Base-by-base conservation (phyloP, 53 echinoderm and acorn worm genomes). In the Luidia sarsii region DNA sequence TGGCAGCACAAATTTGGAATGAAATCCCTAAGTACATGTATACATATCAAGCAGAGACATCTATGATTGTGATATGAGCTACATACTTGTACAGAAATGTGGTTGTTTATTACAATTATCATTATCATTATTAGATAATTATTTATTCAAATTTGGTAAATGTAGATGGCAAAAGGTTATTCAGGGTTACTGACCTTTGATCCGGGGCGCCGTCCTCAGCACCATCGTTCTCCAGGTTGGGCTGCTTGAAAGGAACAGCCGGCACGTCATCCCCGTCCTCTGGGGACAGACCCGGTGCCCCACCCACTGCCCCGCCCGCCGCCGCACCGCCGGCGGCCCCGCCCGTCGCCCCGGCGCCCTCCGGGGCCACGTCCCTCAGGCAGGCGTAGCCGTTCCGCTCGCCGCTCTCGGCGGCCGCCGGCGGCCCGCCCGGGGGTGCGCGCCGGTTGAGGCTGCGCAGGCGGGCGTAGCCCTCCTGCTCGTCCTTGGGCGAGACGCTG, bases 311-410 rank as follows among this genome's bases (percentile, higher is more conserved):
- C 38, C 50, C 28, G 2, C 67, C 86, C 23, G 50, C 68, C 50
- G 39, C 79, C 25, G 21, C 77, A 9, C 75, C 86, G 59, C 59
- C 75, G 2, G 73, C 48, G 5, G 73, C 37, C 3, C 48, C 69
- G 27, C 39, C 43, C 50, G 7, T n/a, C n/a, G n/a, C 64, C 6
- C 48, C 25, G 14, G 31, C 28, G 32, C 27, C 23, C 52, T 56
- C 86, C 6, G 77, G 45, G 13, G 77, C 32, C 64, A 90, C 70
- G 28, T 90, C 90, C 45, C 82, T 75, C 37, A 90, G 70, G 54
- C 79, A 53, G 41, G 90, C 90, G 31, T 90, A 90, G 65, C 90
- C 86, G 15, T 71, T 82, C 70, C 81, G 64, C 48, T 84, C 67
- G 56, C 87, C 16, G 39, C 64, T 15, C 22, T 36, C 63, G 30